A percentile compares a stretch with the other conserved stretches of the same genome.
phyloP scores from a whole-genome alignment of 2,797 vertebrate genomes.

The Pipistrellus pygmaeus region DNA sequence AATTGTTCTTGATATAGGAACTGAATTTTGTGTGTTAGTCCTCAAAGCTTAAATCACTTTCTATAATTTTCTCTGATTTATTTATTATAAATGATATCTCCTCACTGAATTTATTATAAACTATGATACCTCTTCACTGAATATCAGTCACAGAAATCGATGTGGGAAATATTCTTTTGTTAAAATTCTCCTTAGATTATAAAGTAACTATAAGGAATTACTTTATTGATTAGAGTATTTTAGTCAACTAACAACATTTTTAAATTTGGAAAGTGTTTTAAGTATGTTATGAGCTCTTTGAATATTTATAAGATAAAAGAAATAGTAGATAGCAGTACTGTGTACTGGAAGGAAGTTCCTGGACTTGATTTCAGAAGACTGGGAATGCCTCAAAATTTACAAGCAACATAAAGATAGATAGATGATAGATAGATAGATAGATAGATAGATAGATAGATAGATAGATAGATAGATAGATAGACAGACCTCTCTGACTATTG shows the following conservation, averaged over 20 bases:
- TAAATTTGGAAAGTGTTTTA: not conserved
- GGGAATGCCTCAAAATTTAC: not conserved
- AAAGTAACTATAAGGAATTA: not conserved
- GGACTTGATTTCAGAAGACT: not conserved
- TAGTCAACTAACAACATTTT: constrained; percentile 17
- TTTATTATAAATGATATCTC: not conserved
- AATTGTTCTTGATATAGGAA: not conserved
- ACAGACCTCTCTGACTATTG: not conserved
- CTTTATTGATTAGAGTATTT: not conserved
- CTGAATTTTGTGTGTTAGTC: not conserved
- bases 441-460: not conserved
- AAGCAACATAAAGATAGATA: not conserved
- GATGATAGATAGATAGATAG: not conserved
- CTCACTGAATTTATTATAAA: too few relatives aligned
- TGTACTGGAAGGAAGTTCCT: not conserved
- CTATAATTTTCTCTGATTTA: not conserved
- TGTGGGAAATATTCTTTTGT: not conserved
- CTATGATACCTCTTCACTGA: not conserved
- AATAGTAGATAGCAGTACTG: not conserved
- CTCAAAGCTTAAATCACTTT: constrained; percentile 28
- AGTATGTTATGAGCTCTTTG: not conserved
- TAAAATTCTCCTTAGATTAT: not conserved
- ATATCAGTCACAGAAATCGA: not conserved
- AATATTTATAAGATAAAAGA: constrained; percentile 33
- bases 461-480: too few relatives aligned